Percentiles rank a stretch among this genome's conserved stretches.
These are phyloP conservation scores for Centrocercus urophasianus DNA, from an alignment of 2,113 vertebrate genomes.

Conservation along the genomic window DNA sequence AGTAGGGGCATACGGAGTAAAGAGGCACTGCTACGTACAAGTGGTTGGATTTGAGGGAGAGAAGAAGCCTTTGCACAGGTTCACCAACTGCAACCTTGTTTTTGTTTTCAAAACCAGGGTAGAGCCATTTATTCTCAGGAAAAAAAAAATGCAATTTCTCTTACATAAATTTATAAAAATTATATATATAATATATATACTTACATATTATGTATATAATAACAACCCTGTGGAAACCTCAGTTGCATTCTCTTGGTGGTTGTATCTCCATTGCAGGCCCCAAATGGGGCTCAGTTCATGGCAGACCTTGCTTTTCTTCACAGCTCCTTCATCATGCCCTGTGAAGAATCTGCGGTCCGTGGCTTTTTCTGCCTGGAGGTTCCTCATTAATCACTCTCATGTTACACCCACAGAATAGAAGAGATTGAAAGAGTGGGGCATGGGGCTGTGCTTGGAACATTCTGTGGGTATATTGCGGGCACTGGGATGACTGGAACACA, in stretches of 20 bases:
- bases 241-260: not conserved
- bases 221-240: not conserved
- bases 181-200: too few relatives aligned
- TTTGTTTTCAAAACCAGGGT: not conserved
- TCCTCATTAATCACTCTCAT: not conserved
- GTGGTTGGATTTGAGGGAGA: not conserved
- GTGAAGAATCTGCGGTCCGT: accelerated
- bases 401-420: not conserved
- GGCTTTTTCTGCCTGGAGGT: not conserved
- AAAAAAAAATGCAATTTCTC: not conserved
- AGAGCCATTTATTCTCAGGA: not conserved
- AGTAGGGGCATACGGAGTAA: not conserved
- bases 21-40: not conserved
- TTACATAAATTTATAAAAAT: not conserved
- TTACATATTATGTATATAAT: not conserved
- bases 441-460: not conserved
- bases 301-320: not conserved
- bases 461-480: not conserved
- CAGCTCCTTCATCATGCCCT: not conserved
- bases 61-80: not conserved
- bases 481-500: not conserved
- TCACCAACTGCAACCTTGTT: not conserved
- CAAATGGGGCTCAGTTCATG: accelerated
- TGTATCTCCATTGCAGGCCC: not conserved
- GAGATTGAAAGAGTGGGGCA: not conserved